Evolutionary conservation across 2,797 vertebrate species (phyloP), one percentile per base, ranked within the genome.

Genomic region (Hozukius guyotensis): DNA sequence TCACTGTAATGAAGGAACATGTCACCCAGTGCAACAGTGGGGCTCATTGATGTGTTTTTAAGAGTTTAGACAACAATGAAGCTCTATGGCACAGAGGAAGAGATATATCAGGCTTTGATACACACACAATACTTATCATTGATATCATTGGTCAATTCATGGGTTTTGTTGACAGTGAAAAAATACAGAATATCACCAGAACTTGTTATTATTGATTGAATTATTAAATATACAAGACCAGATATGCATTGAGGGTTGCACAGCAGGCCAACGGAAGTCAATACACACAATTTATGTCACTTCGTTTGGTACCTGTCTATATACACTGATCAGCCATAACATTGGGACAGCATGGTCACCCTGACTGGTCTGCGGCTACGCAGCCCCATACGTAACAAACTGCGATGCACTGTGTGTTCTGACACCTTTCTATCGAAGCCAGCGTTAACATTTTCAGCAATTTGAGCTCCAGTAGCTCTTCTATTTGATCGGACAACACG

Each of bases 271-370:
- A 4, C 5, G 49, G 11, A 65, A 32, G 27, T 59, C 12, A 46
- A 4, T n/a, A 62, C 42, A 29, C 29, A 62, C 8, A 13, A 52
- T 34, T 49, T 31, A 20, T 16, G 32, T n/a, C 34, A n/a, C 7
- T 42, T 49, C 1, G 27, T 72, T 84, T 38, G 62, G 11, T 75
- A 63, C 31, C 53, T 80, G 6, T 67, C 14, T 27, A 27, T 82
- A 65, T 38, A 38, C 36, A 38, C 13, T 5, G 13, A 38, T 38
- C 13, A 14, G 36, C 36, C 36, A 38, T 38, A 38, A 38, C 36
- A 38, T 38, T 38, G 36, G 36, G 36, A 38, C 36, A 38, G 13
- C 36, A 38, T 38, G 36, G 36, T 14, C 13, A 38, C 36, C 13
- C 36, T 38, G 36, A 38, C 36, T 13, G 36, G 36, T 38, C 13